A percentile compares a stretch with the other conserved stretches of the same genome.
phyloP scores from a whole-genome alignment of 1,140 invertebrate species.

The Hypothenemus hampei region DNA sequence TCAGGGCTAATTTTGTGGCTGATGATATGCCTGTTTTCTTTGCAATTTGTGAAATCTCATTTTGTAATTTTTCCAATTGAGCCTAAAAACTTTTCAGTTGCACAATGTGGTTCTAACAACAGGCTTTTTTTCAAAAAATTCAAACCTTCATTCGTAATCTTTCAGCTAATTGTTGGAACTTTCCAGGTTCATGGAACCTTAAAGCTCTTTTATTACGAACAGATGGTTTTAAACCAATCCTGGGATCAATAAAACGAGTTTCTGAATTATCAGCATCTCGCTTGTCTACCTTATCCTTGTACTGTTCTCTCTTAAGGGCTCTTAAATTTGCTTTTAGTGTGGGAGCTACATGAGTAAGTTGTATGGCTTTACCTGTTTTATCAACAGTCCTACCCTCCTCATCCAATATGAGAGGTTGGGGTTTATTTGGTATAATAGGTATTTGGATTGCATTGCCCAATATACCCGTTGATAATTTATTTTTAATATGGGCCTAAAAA shows the following conservation, averaged over 20 bases:
- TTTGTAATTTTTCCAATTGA: conserved; percentile 89
- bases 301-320: conserved; percentile 87
- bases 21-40: conserved; percentile 98
- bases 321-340: conserved; percentile 81
- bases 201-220: conserved; percentile 65
- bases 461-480: conserved; percentile 65
- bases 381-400: conserved; percentile 89
- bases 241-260: conserved; percentile 69
- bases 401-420: conserved; percentile 88
- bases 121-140: no score
- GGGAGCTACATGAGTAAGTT: conserved; percentile 83
- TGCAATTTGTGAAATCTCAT: conserved; percentile 95
- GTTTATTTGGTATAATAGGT: conserved; percentile 60
- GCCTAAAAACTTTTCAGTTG: conserved; percentile 51
- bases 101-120: no score
- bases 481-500: conserved; percentile 70
- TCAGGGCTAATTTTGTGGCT: conserved; percentile 90
- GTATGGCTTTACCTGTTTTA: conserved; percentile 80
- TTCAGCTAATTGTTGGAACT: conserved; percentile 87
- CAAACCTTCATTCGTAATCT: conserved; percentile 83
- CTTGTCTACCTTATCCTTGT: conserved; percentile 70
- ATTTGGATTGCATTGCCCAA: conserved; percentile 45
- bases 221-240: conserved; percentile 67
- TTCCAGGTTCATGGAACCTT: conserved; percentile 93
- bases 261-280: conserved; percentile 59